These are phyloP conservation scores for Coturnix japonica DNA, from an alignment of 2,113 vertebrate genomes.

Conservation along the genomic window DNA sequence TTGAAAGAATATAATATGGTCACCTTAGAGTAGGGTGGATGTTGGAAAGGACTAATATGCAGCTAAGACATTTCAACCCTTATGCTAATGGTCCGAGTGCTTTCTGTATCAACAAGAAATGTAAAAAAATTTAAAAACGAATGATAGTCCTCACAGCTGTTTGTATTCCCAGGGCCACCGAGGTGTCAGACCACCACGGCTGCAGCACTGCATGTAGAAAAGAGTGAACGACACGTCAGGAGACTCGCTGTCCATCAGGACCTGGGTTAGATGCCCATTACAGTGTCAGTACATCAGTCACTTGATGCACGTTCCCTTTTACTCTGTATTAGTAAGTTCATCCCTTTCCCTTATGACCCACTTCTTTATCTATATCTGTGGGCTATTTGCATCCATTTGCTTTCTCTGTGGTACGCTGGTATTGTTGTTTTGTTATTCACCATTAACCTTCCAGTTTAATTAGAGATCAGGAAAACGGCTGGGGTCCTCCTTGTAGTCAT, in stretches of 20 bases:
- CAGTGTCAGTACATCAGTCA: background rate
- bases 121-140: slow-evolving; percentile 75
- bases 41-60: slow-evolving; percentile 57
- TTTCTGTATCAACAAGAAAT: slow-evolving; percentile 70
- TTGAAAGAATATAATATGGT: slow-evolving; percentile 66
- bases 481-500: slow-evolving; percentile 96
- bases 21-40: slow-evolving; percentile 55
- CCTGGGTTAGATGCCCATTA: slow-evolving; percentile 1
- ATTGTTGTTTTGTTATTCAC: background rate
- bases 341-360: slow-evolving; percentile 44
- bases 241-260: slow-evolving; percentile 30
- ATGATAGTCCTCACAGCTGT: slow-evolving; percentile 69
- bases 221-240: slow-evolving; percentile 55
- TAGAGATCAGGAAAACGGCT: slow-evolving; percentile 98
- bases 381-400: background rate
- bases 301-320: slow-evolving; percentile 48
- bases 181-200: slow-evolving; percentile 42
- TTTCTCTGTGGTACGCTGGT: background rate
- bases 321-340: background rate
- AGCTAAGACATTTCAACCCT: slow-evolving; percentile 69
- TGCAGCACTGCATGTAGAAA: slow-evolving; percentile 53
- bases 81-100: slow-evolving; percentile 69
- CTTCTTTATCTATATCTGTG: background rate
- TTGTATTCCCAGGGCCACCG: slow-evolving; percentile 45
- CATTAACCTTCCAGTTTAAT: background rate